Evolutionary conservation across 2,113 vertebrate species (phyloP).

Genomic region (Bothrops jararaca): DNA sequence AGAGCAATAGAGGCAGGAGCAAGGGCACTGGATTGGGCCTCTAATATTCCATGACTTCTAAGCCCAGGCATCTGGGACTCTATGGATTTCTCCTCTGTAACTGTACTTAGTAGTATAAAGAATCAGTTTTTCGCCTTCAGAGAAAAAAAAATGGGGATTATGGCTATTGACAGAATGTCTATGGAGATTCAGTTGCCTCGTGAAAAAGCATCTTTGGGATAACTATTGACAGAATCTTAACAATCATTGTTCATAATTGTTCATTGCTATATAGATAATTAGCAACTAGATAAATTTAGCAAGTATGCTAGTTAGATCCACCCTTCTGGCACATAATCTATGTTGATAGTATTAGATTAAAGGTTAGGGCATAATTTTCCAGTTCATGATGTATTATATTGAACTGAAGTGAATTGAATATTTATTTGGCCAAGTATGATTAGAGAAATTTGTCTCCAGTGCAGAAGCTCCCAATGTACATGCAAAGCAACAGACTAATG

Average conservation of each 20-base stretch:
- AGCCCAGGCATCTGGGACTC: neutral
- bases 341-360: neutral
- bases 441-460: neutral
- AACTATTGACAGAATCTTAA: neutral
- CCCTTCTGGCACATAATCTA: neutral
- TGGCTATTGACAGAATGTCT: neutral
- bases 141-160: neutral
- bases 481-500: neutral
- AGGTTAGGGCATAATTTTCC: neutral
- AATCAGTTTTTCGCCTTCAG: neutral
- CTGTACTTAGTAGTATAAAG: neutral
- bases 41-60: neutral
- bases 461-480: neutral
- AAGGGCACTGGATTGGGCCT: neutral
- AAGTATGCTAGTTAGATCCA: neutral
- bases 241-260: neutral
- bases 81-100: neutral
- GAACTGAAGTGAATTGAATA: neutral
- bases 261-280: neutral
- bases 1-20: neutral
- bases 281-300: neutral
- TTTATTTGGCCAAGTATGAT: neutral
- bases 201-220: no score
- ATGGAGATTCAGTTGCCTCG: no score
- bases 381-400: neutral